phyloP scores from a whole-genome alignment of 2,797 vertebrate species.

The Clarias platycephalus region DNA sequence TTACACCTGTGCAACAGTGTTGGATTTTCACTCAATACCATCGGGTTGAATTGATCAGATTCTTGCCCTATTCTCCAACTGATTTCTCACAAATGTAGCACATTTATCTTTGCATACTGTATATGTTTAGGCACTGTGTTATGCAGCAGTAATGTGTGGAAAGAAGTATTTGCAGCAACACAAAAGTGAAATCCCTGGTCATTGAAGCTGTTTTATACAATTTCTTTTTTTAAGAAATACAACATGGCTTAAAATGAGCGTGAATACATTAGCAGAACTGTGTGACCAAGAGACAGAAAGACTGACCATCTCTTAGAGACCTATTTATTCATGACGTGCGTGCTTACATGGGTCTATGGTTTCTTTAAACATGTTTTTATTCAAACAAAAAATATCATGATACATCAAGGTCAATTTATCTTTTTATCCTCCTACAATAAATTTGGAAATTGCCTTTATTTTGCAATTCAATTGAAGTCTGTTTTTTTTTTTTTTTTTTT shows the following conservation, averaged over 20 bases:
- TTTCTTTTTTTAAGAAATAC: background rate
- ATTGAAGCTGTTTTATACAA: background rate
- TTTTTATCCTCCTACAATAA: too few species aligned
- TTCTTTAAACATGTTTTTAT: too few species aligned
- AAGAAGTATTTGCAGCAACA: background rate
- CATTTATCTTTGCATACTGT: background rate
- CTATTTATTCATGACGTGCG: too few species aligned
- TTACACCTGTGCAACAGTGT: background rate
- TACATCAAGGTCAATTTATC: too few species aligned
- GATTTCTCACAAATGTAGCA: background rate
- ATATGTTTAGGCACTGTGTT: background rate
- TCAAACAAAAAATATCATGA: too few species aligned
- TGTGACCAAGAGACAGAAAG: too few species aligned
- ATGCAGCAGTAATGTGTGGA: background rate
- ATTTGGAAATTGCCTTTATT: too few species aligned
- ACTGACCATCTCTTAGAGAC: too few species aligned
- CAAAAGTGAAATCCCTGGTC: background rate
- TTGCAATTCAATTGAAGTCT: too few species aligned
- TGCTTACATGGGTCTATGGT: too few species aligned
- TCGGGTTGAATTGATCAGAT: constrained; percentile 21
- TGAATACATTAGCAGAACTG: background rate
- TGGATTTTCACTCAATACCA: background rate
- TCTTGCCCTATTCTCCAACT: background rate
- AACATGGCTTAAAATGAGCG: background rate
- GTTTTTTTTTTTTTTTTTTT: too few species aligned